A percentile compares a stretch with the other conserved stretches of the same genome.
Evolutionary conservation across 2,888 invertebrate genomes (phyloP).

Genomic region (Harpalus rufipes): DNA sequence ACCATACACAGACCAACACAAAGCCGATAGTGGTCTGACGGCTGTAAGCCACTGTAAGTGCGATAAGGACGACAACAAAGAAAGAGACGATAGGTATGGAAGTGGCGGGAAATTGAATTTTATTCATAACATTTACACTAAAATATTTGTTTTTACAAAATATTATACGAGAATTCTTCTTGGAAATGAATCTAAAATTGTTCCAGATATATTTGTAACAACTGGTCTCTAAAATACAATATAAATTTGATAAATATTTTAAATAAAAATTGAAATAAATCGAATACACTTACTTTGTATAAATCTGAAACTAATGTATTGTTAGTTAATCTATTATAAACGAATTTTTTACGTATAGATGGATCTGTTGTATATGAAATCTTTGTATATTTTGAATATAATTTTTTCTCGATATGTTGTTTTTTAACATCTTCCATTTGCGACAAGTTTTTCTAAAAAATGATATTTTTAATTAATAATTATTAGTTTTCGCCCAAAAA

Average conservation of each 20-base stretch:
- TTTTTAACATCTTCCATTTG: not conserved
- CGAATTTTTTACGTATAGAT: not conserved
- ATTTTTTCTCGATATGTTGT: not conserved
- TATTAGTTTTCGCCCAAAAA: too few relatives aligned
- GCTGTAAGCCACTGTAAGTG: slow-evolving; percentile 2
- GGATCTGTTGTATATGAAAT: not conserved
- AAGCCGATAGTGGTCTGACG: not conserved
- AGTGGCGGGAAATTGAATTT: slow-evolving; percentile 30
- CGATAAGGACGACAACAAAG: not conserved
- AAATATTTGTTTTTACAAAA: not conserved
- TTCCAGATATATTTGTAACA: not conserved
- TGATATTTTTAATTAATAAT: not conserved
- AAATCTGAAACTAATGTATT: slow-evolving; percentile 14
- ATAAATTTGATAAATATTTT: not conserved
- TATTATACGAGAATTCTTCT: not conserved
- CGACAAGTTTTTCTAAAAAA: not conserved
- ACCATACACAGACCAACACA: not conserved
- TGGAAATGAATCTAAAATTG: not conserved
- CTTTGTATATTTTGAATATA: not conserved
- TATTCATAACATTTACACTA: not conserved
- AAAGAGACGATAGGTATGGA: not conserved
- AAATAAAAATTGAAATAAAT: not conserved
- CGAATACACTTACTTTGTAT: slow-evolving; percentile 9
- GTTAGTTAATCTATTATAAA: not conserved
- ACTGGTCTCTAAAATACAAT: not conserved